A percentile compares a stretch with the other conserved stretches of the same genome.
phyloP scores from a whole-genome alignment of 2,888 invertebrate genomes.

The Perizoma affinitatum region DNA sequence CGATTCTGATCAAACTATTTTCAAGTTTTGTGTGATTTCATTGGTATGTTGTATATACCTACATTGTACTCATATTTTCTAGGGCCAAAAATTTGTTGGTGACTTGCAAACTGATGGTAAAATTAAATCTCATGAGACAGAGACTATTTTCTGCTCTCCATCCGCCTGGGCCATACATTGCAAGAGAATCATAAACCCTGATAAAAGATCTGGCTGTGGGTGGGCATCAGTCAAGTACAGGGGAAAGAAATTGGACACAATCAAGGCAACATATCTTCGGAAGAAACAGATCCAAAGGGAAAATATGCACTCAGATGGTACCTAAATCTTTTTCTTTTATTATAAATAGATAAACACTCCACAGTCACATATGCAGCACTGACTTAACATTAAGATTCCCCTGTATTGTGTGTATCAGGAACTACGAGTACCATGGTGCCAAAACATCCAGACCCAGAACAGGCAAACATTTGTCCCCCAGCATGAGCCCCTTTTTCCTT shows the following conservation, averaged over 20 bases:
- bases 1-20: neutral
- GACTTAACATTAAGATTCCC: too few relatives aligned
- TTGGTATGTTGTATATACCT: too few relatives aligned
- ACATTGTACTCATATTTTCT: conserved; percentile 38
- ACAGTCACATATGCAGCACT: too few relatives aligned
- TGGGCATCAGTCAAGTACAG: conserved; percentile 96
- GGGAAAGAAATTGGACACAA: conserved; percentile 94
- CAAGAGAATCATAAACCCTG: conserved; percentile 95
- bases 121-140: conserved; percentile 94
- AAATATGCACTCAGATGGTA: conserved; percentile 79
- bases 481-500: too few relatives aligned
- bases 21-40: neutral
- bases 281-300: conserved; percentile 86
- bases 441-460: too few relatives aligned
- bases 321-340: conserved; percentile 28
- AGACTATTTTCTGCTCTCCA: conserved; percentile 93
- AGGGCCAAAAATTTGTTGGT: conserved; percentile 95
- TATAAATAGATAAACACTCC: too few relatives aligned
- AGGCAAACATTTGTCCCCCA: too few relatives aligned
- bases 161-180: conserved; percentile 97
- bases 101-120: conserved; percentile 94
- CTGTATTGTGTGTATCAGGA: too few relatives aligned
- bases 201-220: conserved; percentile 96
- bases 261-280: conserved; percentile 93
- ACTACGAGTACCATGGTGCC: too few relatives aligned